Evolutionary conservation across 2,113 vertebrate species (phyloP).

Genomic region (Sylvietta virens): DNA sequence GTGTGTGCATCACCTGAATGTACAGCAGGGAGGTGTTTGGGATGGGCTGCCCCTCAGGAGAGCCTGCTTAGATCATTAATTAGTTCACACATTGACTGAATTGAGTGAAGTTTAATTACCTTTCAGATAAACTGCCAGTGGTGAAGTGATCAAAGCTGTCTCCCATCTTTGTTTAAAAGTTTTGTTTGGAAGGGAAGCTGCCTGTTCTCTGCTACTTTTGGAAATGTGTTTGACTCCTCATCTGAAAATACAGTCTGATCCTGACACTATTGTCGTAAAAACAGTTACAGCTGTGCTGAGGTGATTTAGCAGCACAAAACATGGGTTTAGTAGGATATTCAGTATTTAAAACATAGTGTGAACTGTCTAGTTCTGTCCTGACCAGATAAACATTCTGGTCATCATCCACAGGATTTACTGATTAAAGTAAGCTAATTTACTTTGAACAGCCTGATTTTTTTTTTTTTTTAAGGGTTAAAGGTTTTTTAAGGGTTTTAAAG

Average conservation of each 20-base stretch:
- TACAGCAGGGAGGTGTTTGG: background rate
- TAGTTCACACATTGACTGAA: background rate
- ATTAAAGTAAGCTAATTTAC: background rate
- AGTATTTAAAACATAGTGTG: background rate
- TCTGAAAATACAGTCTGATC: background rate
- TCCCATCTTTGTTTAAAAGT: background rate
- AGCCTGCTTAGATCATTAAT: slow-evolving; percentile 5
- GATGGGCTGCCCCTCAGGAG: slow-evolving; percentile 14
- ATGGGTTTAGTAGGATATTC: background rate
- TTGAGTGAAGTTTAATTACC: slow-evolving; percentile 53
- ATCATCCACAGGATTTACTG: background rate
- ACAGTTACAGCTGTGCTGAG: background rate
- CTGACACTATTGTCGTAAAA: background rate
- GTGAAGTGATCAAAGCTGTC: background rate
- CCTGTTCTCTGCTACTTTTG: background rate
- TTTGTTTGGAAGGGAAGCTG: background rate
- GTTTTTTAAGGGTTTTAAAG: no score
- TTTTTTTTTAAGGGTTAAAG: no score
- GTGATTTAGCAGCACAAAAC: background rate
- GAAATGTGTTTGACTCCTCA: background rate
- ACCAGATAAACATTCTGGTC: background rate
- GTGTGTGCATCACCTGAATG: background rate
- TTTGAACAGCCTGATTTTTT: background rate
- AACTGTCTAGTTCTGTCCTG: background rate
- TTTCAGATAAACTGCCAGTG: background rate